Percentiles rank a stretch among this genome's conserved stretches.
Evolutionary conservation across 2,113 vertebrate genomes (phyloP).

Genomic region (Trematocara stigmaticum): DNA sequence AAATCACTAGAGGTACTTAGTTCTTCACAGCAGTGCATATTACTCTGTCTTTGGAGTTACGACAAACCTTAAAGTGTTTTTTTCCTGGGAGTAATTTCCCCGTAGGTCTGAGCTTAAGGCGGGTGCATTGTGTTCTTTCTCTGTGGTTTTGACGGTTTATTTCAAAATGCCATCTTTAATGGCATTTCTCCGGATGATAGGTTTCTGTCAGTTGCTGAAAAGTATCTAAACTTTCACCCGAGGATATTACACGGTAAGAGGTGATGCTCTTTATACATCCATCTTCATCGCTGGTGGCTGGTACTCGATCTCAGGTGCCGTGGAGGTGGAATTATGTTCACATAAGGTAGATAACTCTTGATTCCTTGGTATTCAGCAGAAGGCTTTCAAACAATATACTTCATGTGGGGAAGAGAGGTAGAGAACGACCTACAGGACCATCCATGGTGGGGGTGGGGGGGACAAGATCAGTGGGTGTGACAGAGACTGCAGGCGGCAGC

Average conservation of each 20-base stretch:
- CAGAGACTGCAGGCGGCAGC: slow-evolving; percentile 68
- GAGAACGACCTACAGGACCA: not conserved
- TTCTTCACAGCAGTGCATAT: not conserved
- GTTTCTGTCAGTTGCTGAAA: not conserved
- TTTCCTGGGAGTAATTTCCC: not conserved
- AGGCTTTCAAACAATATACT: slow-evolving; percentile 6
- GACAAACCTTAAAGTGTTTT: not conserved
- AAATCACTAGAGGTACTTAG: not conserved
- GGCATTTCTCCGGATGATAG: not conserved
- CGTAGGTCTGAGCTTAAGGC: not conserved
- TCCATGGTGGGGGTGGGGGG: slow-evolving; percentile 42
- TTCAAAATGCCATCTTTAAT: not conserved
- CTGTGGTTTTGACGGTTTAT: not conserved
- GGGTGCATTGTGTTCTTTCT: not conserved
- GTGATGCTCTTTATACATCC: not conserved
- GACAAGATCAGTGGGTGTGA: slow-evolving; percentile 74
- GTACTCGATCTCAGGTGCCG: not conserved
- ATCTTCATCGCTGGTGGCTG: not conserved
- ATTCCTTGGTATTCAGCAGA: not conserved
- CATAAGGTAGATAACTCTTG: not conserved
- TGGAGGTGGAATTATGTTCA: not conserved
- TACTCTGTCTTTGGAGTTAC: not conserved
- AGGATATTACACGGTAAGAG: not conserved
- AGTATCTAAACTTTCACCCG: not conserved
- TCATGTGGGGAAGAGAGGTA: not conserved